These are phyloP conservation scores for Thaumetopoea pityocampa DNA, from an alignment of 1,140 invertebrate species.

Conservation along the genomic window DNA sequence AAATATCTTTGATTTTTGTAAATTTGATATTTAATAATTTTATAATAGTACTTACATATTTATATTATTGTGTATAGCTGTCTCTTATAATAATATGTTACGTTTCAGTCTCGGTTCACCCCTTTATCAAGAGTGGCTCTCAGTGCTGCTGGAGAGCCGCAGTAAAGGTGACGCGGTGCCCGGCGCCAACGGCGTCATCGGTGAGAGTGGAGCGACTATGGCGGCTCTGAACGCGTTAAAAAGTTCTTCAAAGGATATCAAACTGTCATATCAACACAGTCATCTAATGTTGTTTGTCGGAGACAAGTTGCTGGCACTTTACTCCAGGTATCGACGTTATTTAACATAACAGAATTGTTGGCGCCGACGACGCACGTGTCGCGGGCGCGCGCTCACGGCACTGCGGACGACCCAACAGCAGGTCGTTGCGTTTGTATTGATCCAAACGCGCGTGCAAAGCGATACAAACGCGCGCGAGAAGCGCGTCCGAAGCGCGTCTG, in stretches of 20 bases:
- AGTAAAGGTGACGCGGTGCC: constrained; percentile 60
- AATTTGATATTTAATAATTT: background rate
- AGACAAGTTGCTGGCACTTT: constrained; percentile 59
- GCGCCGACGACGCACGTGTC: too few species aligned
- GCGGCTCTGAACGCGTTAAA: constrained; percentile 57
- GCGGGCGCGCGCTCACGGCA: too few species aligned
- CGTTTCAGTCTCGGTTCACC: constrained; percentile 47
- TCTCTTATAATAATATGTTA: constrained; percentile 7
- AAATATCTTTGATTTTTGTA: background rate
- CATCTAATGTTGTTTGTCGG: constrained; percentile 64
- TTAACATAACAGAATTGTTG: too few species aligned
- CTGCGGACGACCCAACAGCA: too few species aligned
- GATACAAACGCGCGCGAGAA: too few species aligned
- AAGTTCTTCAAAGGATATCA: constrained; percentile 48
- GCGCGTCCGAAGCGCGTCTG: too few species aligned
- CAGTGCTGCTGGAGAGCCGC: constrained; percentile 49
- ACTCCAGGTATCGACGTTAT: constrained; percentile 69
- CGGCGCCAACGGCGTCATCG: constrained; percentile 64
- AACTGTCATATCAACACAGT: constrained; percentile 48
- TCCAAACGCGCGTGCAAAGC: too few species aligned
- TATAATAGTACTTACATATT: constrained; percentile 1
- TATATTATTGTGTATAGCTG: background rate
- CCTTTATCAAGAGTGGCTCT: constrained; percentile 57
- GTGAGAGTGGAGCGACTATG: constrained; percentile 56
- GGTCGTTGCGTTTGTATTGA: too few species aligned